Evolutionary conservation across 1,140 invertebrate species (phyloP), one percentile per base, ranked within the genome.

Genomic region (Ridgeia piscesae): DNA sequence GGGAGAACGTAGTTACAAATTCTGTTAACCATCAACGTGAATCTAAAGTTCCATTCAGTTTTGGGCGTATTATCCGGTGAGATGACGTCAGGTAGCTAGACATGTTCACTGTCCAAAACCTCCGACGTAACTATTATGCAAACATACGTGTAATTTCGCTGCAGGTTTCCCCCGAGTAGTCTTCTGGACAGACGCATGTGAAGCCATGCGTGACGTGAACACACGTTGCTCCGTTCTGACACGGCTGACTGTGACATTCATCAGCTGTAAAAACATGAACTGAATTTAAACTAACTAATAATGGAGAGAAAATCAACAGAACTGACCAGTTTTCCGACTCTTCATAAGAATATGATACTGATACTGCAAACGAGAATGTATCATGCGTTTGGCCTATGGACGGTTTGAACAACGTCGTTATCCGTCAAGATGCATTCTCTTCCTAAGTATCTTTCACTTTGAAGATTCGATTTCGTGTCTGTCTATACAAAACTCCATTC

Each of bases 161-260:
- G 88, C 92, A 94, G 89, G 93, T 77, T n/a, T 92, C 90, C 31
- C 94, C 94, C 34, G 77, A 90, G 48, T 93, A 94, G 31, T 94
- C 94, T 31, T 89, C 33, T 11, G 50, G 11, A 93, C 95, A 95
- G 6, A 89, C 17, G 93, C 94, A 95, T 17, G 33, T 93, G 92
- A 94, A 94, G 34, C 94, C 93, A 89, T 35, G 92, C 31, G 58
- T 34, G 34, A 91, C 91, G 33, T 92, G 48, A n/a, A 42, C 89
- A 50, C 95, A 95, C 6, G 89, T 93, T n/a, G 93, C 94, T 48
- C 94, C 89, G 89, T 91, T 8, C 93, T 97, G 31, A 48, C 92
- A 93, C 89, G 58, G 33, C 34, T 90, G 11, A 90, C 89, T 90
- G 9, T 34, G 34, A 33, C 89, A 90, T 77, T 2, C 58, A 77